Percentiles rank a stretch among this genome's conserved stretches.
Evolutionary conservation across 2,797 vertebrate species (phyloP).

Genomic region (Neomorphus geoffroyi): DNA sequence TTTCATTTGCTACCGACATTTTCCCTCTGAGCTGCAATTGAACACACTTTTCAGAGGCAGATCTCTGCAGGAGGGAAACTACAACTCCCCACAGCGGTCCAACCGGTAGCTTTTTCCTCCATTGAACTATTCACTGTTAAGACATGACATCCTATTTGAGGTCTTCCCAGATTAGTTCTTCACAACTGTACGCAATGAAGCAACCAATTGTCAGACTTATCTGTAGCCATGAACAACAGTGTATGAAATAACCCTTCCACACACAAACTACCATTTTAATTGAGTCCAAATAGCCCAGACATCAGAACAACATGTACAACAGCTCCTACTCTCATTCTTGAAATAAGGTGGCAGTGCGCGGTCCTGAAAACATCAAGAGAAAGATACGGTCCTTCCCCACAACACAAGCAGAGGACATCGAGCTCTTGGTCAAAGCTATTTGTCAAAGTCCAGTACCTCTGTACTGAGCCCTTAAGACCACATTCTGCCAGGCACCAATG

Average conservation of each 20-base stretch:
- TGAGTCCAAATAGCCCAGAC: not conserved
- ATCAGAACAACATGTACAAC: not conserved
- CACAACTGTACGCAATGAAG: not conserved
- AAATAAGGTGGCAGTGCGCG: not conserved
- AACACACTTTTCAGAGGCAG: not conserved
- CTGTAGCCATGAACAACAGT: not conserved
- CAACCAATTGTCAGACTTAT: not conserved
- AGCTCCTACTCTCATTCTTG: not conserved
- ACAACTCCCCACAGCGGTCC: not conserved
- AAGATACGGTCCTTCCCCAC: not conserved
- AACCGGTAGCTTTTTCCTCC: not conserved
- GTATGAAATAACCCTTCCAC: not conserved
- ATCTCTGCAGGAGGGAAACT: not conserved
- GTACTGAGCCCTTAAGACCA: not conserved
- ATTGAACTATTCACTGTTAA: not conserved
- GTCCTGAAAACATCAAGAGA: not conserved
- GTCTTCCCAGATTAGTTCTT: not conserved
- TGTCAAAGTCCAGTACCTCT: too few species aligned
- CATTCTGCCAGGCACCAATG: fast-evolving
- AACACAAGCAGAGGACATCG: not conserved
- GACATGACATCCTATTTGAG: fast-evolving
- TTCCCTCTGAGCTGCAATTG: not conserved
- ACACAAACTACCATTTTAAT: not conserved
- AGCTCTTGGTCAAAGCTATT: not conserved
- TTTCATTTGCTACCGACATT: not conserved